phyloP scores from a whole-genome alignment of 2,888 invertebrate genomes.

The Unio pictorum region DNA sequence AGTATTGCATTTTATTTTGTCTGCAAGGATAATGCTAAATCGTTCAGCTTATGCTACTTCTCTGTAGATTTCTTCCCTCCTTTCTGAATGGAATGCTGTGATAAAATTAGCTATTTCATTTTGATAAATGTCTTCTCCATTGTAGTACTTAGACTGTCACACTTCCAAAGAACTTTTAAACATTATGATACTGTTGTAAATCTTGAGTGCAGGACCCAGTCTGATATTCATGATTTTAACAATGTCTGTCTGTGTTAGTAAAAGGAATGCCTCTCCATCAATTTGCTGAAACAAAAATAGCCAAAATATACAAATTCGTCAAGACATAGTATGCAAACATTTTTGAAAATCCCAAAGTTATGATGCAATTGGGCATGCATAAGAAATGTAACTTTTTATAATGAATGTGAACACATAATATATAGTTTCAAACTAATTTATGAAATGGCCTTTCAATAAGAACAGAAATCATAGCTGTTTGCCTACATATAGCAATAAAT shows the following conservation, averaged over 20 bases:
- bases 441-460: background rate
- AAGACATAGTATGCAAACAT: background rate
- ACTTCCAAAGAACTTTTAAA: slow-evolving; percentile 60
- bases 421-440: background rate
- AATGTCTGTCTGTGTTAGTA: slow-evolving; percentile 87
- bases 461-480: background rate
- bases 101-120: too few species aligned
- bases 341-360: background rate
- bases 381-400: background rate
- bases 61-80: too few species aligned
- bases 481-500: too few species aligned
- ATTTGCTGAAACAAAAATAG: slow-evolving; percentile 76
- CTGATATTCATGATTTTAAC: slow-evolving; percentile 82
- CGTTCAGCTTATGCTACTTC: too few species aligned
- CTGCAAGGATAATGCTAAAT: too few species aligned
- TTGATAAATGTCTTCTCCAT: too few species aligned
- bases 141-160: slow-evolving; percentile 8
- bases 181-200: slow-evolving; percentile 80
- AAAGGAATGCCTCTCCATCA: slow-evolving; percentile 87
- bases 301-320: slow-evolving; percentile 10
- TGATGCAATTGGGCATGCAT: background rate
- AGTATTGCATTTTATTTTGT: too few species aligned
- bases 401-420: background rate
- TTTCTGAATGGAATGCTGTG: too few species aligned
- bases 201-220: slow-evolving; percentile 88